Conservation (phyloP, 2,888 invertebrate species). For the Peribatodes rhomboidaria region DNA sequence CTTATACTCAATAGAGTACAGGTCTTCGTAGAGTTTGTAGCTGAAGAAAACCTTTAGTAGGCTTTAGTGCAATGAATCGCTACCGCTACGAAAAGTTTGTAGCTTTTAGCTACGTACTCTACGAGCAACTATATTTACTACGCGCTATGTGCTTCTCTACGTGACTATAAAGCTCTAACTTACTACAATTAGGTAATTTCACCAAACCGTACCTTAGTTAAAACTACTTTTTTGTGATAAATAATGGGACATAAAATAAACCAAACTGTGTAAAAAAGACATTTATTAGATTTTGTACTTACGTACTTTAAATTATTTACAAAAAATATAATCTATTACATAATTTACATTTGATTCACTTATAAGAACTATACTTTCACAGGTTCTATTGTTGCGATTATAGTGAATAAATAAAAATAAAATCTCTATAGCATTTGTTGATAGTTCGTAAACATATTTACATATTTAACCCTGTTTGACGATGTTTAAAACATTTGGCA, state of each 20-base stretch:
- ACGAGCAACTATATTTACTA: too few relatives aligned
- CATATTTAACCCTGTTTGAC: conserved; percentile 62
- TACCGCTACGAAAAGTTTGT: too few relatives aligned
- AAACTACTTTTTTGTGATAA: too few relatives aligned
- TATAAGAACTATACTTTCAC: conserved; percentile 50
- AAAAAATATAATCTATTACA: conserved; percentile 49
- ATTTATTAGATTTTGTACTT: conserved; percentile 72
- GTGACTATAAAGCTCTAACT: too few relatives aligned
- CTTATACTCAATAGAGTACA: too few relatives aligned
- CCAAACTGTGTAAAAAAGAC: conserved; percentile 56
- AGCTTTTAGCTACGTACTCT: too few relatives aligned
- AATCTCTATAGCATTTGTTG: conserved; percentile 5
- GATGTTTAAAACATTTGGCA: conserved; percentile 60
- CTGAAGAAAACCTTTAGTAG: too few relatives aligned
- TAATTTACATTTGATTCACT: conserved; percentile 35
- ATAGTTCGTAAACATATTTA: conserved; percentile 29
- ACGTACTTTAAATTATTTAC: conserved; percentile 71
- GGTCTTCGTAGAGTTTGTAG: too few relatives aligned
- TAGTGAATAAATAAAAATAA: conserved; percentile 21
- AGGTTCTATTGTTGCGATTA: conserved; percentile 41
- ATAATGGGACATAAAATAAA: neutral
- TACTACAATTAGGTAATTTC: too few relatives aligned
- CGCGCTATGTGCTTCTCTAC: too few relatives aligned
- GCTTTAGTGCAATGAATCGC: too few relatives aligned
- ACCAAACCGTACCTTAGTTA: too few relatives aligned